Conservation (phyloP, 2,113 vertebrate species). For the Balaeniceps rex region DNA sequence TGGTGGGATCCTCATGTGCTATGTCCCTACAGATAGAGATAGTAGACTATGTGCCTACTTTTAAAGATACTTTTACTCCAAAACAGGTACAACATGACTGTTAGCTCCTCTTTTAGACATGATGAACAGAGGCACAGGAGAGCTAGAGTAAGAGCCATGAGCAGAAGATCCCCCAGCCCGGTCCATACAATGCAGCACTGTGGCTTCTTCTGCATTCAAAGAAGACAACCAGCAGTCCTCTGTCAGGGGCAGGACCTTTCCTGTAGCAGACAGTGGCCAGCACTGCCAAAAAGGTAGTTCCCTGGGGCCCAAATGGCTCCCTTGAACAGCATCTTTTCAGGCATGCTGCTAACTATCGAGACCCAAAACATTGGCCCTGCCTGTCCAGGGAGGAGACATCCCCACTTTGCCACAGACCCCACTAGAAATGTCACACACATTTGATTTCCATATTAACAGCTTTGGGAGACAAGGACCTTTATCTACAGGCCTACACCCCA, state of each 20-base stretch:
- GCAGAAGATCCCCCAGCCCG: not conserved
- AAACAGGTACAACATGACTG: not conserved
- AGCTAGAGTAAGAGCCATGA: not conserved
- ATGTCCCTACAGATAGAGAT: not conserved
- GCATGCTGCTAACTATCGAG: not conserved
- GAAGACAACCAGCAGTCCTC: not conserved
- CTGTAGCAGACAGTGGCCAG: not conserved
- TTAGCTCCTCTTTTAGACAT: not conserved
- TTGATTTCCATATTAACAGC: not conserved
- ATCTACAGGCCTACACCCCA: not conserved
- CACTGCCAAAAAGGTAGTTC: not conserved
- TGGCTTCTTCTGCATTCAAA: not conserved
- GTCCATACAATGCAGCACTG: not conserved
- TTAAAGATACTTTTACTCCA: not conserved
- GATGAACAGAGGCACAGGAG: not conserved
- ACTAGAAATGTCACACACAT: not conserved
- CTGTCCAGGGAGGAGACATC: not conserved
- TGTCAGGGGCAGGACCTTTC: not conserved
- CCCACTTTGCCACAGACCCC: not conserved
- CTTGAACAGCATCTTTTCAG: not conserved
- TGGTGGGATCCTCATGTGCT: not conserved
- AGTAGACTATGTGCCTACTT: no score
- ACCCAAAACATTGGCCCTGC: not conserved
- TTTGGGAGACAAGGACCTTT: not conserved
- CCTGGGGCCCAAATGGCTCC: not conserved